Percentiles rank a stretch among this genome's conserved stretches.
These are phyloP conservation scores for Elmis aenea DNA, from an alignment of 2,888 invertebrate species.

Conservation along the genomic window DNA sequence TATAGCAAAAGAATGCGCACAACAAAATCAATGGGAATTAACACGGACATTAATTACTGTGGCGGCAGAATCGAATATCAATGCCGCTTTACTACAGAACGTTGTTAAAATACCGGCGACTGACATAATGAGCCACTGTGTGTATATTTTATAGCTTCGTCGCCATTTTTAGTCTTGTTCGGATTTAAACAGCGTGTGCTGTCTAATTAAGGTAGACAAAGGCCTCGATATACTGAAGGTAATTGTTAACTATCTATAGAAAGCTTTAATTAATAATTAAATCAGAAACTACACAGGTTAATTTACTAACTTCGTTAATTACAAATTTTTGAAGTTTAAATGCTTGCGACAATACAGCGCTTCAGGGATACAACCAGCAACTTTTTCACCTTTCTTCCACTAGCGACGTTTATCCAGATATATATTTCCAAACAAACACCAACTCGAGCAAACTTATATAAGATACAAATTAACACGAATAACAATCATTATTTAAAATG, in stretches of 20 bases:
- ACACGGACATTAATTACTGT: slow-evolving; percentile 31
- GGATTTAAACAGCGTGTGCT: slow-evolving; percentile 32
- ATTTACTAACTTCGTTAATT: slow-evolving; percentile 37
- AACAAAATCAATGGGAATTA: slow-evolving; percentile 21
- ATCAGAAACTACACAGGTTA: slow-evolving; percentile 38
- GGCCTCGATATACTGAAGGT: slow-evolving; percentile 38
- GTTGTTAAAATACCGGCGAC: slow-evolving; percentile 42
- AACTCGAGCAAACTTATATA: no score
- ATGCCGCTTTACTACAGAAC: slow-evolving; percentile 36
- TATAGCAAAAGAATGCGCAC: no score
- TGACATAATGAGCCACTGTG: slow-evolving; percentile 44
- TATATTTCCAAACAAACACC: no score
- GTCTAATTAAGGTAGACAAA: slow-evolving; percentile 42
- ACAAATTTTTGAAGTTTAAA: slow-evolving; percentile 23
- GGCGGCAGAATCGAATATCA: slow-evolving; percentile 37
- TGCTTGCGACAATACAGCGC: slow-evolving; percentile 5
- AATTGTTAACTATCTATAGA: slow-evolving; percentile 43
- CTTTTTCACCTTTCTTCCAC: no score
- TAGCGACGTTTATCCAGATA: no score
- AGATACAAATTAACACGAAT: no score
- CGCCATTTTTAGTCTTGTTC: slow-evolving; percentile 42
- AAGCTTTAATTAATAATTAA: slow-evolving; percentile 44
- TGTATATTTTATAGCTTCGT: slow-evolving; percentile 43
- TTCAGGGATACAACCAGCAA: no score
- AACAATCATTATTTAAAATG: no score